Percentiles rank a stretch among this genome's conserved stretches.
phyloP scores from a whole-genome alignment of 2,113 vertebrate species.

The Oceanites oceanicus region DNA sequence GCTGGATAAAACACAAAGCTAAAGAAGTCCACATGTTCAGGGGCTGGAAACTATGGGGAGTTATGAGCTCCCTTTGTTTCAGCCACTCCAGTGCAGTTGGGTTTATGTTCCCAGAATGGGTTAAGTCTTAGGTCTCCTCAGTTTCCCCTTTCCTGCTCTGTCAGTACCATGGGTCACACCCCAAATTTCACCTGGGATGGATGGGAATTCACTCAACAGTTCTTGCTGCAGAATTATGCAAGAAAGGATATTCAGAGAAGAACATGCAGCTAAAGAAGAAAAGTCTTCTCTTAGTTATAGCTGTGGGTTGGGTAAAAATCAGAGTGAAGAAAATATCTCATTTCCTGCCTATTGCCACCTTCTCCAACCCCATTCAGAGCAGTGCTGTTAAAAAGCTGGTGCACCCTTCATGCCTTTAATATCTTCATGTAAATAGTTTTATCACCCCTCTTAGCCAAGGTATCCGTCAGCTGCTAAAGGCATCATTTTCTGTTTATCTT shows the following conservation, averaged over 20 bases:
- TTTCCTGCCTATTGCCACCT: not conserved
- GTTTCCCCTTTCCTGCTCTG: not conserved
- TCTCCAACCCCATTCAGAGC: not conserved
- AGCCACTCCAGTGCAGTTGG: not conserved
- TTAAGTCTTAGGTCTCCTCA: not conserved
- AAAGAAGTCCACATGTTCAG: not conserved
- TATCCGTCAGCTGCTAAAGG: not conserved
- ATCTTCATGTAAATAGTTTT: not conserved
- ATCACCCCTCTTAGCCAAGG: not conserved
- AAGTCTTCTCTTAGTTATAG: not conserved
- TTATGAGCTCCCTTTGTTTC: not conserved
- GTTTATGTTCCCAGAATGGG: not conserved
- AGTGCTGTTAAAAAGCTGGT: not conserved
- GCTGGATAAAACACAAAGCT: not conserved
- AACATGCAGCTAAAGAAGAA: not conserved
- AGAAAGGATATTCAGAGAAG: not conserved
- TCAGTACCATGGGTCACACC: not conserved
- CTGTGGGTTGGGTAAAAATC: not conserved
- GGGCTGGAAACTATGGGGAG: not conserved
- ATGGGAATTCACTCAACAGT: not conserved
- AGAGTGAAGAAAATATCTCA: not conserved
- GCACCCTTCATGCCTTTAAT: not conserved
- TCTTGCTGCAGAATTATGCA: not conserved
- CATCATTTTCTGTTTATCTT: slow-evolving; percentile 56
- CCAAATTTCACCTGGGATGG: not conserved